Base-by-base conservation (phyloP, 2,888 invertebrate genomes). In the Stratiomys singularior region DNA sequence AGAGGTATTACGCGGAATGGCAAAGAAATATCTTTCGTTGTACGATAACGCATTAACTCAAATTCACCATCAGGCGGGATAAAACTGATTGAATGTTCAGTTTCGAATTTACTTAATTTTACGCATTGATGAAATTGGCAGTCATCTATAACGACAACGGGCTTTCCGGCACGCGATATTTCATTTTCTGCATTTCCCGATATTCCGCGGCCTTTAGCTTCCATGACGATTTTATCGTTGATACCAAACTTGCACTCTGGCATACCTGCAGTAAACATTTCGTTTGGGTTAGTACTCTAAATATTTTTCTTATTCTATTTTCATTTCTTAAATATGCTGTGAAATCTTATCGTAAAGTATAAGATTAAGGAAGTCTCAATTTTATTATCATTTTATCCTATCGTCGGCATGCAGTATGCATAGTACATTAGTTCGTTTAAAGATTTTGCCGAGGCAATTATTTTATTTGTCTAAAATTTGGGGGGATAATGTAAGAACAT, bases 81-180 rank as follows among this genome's bases (percentile, higher is more conserved):
- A 89, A 99, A 99, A 82, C 98, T 98, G 86, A 99, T 99, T 85
- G 98, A 98, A 90, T 99, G 99, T 88, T 99, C 99, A 0, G 99
- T 99, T 90, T 99, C 99, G 87, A 99, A 99, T 91, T 99, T 99
- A 87, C 97, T 98, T 78, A 99, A 90, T 87, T 99, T 99, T 71
- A 99, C 99, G 86, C 99, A 99, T 88, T 99, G 99, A 88, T 99
- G 99, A 89, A 99, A 99, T 89, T 99, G 99, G 84, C 99, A 99
- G 89, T 99, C 99, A 85, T 99, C 99, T 83, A 99, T 99, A 25
- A 99, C 99, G n/a, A 99, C 99, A 52, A 98, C 96, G 0, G 98
- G 97, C 88, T 98, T 98, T 74, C 96, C 96, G n/a, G 96, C 94
- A 80, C 97, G 92, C 21, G 95, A 94, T 46, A 93, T 92, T 86